phyloP scores from a whole-genome alignment of 2,888 invertebrate species.

The Diarsia brunnea region DNA sequence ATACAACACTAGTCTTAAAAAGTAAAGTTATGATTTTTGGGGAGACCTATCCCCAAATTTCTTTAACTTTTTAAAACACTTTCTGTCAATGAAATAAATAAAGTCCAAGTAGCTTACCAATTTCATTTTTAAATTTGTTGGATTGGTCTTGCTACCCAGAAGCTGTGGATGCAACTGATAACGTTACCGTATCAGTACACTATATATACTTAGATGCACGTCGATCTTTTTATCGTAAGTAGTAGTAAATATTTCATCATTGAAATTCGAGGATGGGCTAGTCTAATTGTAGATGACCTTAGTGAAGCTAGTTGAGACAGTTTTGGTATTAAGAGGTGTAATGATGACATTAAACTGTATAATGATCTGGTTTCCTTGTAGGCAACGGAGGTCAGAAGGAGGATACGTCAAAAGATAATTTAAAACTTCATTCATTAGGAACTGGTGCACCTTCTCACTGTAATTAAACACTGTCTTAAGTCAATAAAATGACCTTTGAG shows the following conservation, averaged over 20 bases:
- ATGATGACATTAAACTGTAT: constrained; percentile 40
- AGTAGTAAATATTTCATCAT: constrained; percentile 82
- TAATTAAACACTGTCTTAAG: background rate
- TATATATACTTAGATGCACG: constrained; percentile 83
- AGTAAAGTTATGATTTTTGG: no score
- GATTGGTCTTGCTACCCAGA: constrained; percentile 69
- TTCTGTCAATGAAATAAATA: no score
- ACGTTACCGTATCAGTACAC: constrained; percentile 75
- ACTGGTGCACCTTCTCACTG: constrained; percentile 1
- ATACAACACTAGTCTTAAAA: no score
- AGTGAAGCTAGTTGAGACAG: constrained; percentile 25
- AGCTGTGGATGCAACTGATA: constrained; percentile 81
- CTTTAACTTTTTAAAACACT: no score
- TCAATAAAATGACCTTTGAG: no score
- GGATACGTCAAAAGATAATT: constrained; percentile 20
- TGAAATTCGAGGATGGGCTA: constrained; percentile 79
- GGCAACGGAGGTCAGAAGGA: constrained; percentile 39
- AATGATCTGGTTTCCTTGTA: constrained; percentile 47
- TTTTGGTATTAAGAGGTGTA: constrained; percentile 38
- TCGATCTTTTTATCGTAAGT: constrained; percentile 82
- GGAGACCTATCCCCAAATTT: no score
- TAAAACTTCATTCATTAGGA: constrained; percentile 11
- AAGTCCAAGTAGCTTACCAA: no score
- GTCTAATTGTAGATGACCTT: constrained; percentile 75
- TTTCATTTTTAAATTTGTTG: constrained; percentile 77